These are phyloP conservation scores for Falco naumanni DNA, from an alignment of 2,797 vertebrate genomes.

Conservation along the genomic window DNA sequence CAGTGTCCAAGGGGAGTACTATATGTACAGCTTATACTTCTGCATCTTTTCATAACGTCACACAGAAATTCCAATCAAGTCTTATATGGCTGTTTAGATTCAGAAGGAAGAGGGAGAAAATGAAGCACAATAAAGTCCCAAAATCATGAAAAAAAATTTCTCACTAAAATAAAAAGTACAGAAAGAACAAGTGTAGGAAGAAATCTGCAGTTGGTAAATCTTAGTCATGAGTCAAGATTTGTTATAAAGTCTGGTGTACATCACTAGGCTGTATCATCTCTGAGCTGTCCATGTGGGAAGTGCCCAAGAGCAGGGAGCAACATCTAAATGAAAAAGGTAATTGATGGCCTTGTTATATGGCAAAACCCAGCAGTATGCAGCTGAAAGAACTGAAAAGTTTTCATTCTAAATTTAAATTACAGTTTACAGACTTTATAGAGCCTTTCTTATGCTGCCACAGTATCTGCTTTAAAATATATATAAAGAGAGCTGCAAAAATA, in stretches of 20 bases:
- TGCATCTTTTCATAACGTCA: neutral
- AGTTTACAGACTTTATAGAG: neutral
- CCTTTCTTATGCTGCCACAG: neutral
- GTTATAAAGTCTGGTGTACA: neutral
- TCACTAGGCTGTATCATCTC: neutral
- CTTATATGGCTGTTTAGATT: neutral
- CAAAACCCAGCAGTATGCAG: neutral
- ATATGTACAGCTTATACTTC: neutral
- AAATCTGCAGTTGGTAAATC: neutral
- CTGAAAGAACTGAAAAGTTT: neutral
- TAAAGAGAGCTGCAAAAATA: neutral
- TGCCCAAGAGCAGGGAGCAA: neutral
- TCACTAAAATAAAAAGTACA: neutral
- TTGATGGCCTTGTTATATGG: neutral
- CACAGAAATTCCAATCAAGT: neutral
- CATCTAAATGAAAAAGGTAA: neutral
- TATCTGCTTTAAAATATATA: neutral
- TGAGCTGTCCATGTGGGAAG: neutral
- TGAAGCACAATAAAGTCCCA: neutral
- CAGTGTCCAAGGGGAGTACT: neutral
- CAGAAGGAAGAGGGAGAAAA: neutral
- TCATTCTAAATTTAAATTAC: neutral
- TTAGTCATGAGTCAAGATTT: neutral
- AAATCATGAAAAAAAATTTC: neutral
- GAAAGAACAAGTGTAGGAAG: neutral